These are phyloP conservation scores for Melanotaenia boesemani DNA, from an alignment of 2,797 vertebrate genomes.

Conservation along the genomic window DNA sequence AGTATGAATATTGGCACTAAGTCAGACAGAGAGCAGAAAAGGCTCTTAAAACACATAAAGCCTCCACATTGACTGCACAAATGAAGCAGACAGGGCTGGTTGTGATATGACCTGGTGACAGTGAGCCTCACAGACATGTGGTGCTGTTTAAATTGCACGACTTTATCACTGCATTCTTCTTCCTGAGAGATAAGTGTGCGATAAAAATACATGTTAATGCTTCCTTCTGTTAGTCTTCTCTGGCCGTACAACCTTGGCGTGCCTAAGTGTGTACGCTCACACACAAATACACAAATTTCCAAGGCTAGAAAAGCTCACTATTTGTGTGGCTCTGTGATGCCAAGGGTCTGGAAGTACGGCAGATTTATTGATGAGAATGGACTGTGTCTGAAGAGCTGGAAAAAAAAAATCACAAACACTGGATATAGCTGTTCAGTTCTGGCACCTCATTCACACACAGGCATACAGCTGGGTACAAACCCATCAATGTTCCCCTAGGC, in stretches of 20 bases:
- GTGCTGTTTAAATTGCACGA: slow-evolving; percentile 44
- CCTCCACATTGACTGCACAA: slow-evolving; percentile 56
- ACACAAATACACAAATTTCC: neutral
- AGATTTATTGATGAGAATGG: slow-evolving; percentile 63
- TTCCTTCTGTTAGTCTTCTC: slow-evolving; percentile 41
- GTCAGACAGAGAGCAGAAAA: slow-evolving; percentile 56
- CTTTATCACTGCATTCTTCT: slow-evolving; percentile 52
- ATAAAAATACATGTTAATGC: slow-evolving; percentile 50
- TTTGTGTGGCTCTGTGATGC: slow-evolving; percentile 29
- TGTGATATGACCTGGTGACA: slow-evolving; percentile 63
- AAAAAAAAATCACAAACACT: slow-evolving; percentile 52
- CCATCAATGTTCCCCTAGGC: slow-evolving; percentile 65
- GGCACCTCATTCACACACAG: slow-evolving; percentile 31
- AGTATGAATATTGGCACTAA: slow-evolving; percentile 71
- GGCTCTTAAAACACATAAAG: slow-evolving; percentile 59
- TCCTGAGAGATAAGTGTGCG: slow-evolving; percentile 40
- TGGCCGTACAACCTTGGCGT: neutral
- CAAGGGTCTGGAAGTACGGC: slow-evolving; percentile 61
- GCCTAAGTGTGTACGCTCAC: neutral
- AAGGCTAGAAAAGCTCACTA: slow-evolving; percentile 13
- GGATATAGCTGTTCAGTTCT: slow-evolving; percentile 59
- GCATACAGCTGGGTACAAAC: slow-evolving; percentile 80
- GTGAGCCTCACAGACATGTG: slow-evolving; percentile 53
- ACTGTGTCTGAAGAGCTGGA: slow-evolving; percentile 44
- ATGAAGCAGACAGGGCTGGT: slow-evolving; percentile 56